phyloP scores from a whole-genome alignment of 2,888 invertebrate species.

The Euclidia mi region DNA sequence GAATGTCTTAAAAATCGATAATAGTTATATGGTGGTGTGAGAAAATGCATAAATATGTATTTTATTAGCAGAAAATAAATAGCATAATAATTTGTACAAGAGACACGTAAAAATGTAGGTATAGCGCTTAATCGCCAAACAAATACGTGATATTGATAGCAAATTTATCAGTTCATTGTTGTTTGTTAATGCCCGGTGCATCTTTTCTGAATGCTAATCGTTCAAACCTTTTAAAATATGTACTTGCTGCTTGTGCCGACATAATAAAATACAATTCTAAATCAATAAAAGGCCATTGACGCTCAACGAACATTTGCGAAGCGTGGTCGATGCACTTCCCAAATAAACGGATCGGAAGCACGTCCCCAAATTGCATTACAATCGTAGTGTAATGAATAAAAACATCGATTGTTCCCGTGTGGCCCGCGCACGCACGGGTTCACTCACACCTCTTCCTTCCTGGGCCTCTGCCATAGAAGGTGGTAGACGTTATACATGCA shows the following conservation, averaged over 20 bases:
- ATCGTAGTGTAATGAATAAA: slow-evolving; percentile 65
- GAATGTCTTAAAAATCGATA: slow-evolving; percentile 21
- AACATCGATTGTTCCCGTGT: slow-evolving; percentile 65
- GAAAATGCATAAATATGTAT: slow-evolving; percentile 31
- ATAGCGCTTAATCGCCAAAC: slow-evolving; percentile 10
- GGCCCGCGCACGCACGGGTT: slow-evolving; percentile 67
- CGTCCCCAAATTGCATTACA: slow-evolving; percentile 80
- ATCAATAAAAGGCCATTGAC: slow-evolving; percentile 31
- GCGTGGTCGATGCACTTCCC: slow-evolving; percentile 73
- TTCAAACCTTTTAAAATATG: slow-evolving; percentile 7
- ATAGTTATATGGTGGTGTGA: slow-evolving; percentile 19
- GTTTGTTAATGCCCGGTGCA: slow-evolving; percentile 27
- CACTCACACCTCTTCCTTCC: slow-evolving; percentile 86
- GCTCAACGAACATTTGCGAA: slow-evolving; percentile 34
- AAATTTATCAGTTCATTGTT: slow-evolving; percentile 43
- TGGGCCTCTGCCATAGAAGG: slow-evolving; percentile 78
- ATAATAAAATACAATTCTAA: slow-evolving; percentile 32
- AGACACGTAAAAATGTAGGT: slow-evolving; percentile 18
- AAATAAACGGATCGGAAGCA: slow-evolving; percentile 76
- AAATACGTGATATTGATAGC: slow-evolving; percentile 32
- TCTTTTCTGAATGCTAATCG: slow-evolving; percentile 22
- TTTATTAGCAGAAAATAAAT: slow-evolving; percentile 16
- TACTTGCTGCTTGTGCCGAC: background rate
- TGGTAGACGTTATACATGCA: slow-evolving; percentile 69
- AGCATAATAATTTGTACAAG: slow-evolving; percentile 10